Evolutionary conservation across 2,797 vertebrate species (phyloP).

Genomic region (Enteromius treurensis): DNA sequence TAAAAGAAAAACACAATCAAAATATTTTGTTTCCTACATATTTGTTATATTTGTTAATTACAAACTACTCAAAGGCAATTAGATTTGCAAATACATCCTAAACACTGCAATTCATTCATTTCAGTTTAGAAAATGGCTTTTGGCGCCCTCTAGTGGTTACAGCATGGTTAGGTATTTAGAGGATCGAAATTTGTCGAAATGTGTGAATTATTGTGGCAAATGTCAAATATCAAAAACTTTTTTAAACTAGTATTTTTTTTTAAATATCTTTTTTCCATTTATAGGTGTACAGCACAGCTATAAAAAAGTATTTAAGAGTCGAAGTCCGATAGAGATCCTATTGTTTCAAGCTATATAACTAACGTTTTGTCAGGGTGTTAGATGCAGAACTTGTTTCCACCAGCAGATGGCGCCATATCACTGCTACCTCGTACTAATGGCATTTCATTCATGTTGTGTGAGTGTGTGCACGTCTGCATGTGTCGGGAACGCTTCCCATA

Average conservation of each 20-base stretch:
- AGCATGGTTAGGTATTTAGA: background rate
- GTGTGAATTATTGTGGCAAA: background rate
- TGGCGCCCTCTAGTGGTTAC: background rate
- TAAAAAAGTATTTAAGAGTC: background rate
- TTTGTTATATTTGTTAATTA: background rate
- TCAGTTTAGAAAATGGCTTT: background rate
- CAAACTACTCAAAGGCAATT: background rate
- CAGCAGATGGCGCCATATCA: slow-evolving; percentile 31
- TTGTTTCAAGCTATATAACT: too few species aligned
- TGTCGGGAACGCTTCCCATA: slow-evolving; percentile 2
- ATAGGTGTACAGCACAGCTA: background rate
- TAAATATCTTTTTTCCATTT: background rate
- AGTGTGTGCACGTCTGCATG: background rate
- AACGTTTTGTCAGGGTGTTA: background rate
- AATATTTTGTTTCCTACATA: too few species aligned
- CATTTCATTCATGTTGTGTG: background rate
- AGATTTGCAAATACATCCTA: background rate
- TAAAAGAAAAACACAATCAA: background rate
- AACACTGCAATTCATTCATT: background rate
- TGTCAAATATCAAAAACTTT: too few species aligned
- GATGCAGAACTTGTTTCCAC: slow-evolving; percentile 6
- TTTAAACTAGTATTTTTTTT: background rate
- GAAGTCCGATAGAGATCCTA: background rate
- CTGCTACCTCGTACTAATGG: background rate
- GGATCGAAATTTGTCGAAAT: background rate